These are phyloP conservation scores for Ptilodon capucinus DNA, from an alignment of 2,888 invertebrate genomes.

Conservation along the genomic window DNA sequence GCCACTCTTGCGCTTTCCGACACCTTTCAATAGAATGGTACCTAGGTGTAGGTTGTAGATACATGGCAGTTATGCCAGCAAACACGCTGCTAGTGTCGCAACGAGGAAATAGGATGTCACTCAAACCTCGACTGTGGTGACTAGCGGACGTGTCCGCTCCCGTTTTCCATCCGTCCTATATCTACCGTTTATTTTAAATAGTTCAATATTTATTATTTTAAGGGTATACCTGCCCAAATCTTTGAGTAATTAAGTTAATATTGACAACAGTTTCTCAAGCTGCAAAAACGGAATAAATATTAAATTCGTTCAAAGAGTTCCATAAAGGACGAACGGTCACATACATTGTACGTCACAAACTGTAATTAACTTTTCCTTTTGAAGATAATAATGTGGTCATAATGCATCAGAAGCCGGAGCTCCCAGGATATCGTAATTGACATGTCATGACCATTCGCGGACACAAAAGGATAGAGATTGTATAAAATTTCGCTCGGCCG, in stretches of 20 bases:
- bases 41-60: too few relatives aligned
- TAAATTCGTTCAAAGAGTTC: too few relatives aligned
- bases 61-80: conserved; percentile 22
- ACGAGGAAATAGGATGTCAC: conserved; percentile 72
- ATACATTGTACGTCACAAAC: conserved; percentile 6
- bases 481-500: conserved; percentile 71
- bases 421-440: conserved; percentile 75
- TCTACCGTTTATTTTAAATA: conserved; percentile 19
- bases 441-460: conserved; percentile 75
- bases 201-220: conserved; percentile 14
- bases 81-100: conserved; percentile 41
- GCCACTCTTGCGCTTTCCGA: conserved; percentile 47
- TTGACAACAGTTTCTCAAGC: too few relatives aligned
- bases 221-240: not conserved
- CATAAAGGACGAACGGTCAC: not conserved
- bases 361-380: conserved; percentile 17
- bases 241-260: too few relatives aligned
- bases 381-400: conserved; percentile 28
- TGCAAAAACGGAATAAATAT: too few relatives aligned
- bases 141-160: conserved; percentile 48
- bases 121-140: conserved; percentile 51
- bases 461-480: conserved; percentile 77
- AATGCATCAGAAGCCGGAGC: conserved; percentile 39
- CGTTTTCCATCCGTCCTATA: conserved; percentile 20
- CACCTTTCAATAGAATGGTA: conserved; percentile 41